A percentile compares a stretch with the other conserved stretches of the same genome.
These are phyloP conservation scores for Eulemur rufifrons DNA, from an alignment of 2,113 vertebrate species.

Conservation along the genomic window DNA sequence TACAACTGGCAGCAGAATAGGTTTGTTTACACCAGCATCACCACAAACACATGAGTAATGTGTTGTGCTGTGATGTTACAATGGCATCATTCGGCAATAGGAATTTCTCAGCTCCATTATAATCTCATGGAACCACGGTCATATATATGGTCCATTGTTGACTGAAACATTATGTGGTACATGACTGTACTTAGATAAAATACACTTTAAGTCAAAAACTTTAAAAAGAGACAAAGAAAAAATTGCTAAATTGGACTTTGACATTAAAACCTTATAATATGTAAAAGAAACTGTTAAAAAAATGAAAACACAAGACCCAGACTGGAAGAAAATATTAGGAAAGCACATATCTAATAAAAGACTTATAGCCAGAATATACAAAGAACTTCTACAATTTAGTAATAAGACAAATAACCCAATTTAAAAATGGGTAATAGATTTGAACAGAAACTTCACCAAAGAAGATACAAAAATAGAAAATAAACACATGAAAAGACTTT, in stretches of 20 bases:
- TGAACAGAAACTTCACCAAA: not conserved
- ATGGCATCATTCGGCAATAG: not conserved
- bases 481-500: not conserved
- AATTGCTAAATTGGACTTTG: not conserved
- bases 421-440: not conserved
- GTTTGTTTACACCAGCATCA: no score
- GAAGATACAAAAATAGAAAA: not conserved
- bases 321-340: not conserved
- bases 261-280: constrained; percentile 1
- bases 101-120: not conserved
- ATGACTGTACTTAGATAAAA: not conserved
- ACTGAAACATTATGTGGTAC: not conserved
- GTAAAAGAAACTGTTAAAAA: not conserved
- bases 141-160: no score
- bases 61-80: not conserved
- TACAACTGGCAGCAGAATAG: no score
- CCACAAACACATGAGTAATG: no score
- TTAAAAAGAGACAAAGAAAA: not conserved
- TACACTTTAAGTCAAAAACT: not conserved
- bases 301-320: not conserved
- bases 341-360: not conserved
- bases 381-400: not conserved
- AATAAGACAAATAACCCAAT: not conserved
- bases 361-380: not conserved
- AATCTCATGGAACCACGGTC: not conserved